Base-by-base conservation (phyloP, 2,888 invertebrate species). In the Athrips mouffetella region DNA sequence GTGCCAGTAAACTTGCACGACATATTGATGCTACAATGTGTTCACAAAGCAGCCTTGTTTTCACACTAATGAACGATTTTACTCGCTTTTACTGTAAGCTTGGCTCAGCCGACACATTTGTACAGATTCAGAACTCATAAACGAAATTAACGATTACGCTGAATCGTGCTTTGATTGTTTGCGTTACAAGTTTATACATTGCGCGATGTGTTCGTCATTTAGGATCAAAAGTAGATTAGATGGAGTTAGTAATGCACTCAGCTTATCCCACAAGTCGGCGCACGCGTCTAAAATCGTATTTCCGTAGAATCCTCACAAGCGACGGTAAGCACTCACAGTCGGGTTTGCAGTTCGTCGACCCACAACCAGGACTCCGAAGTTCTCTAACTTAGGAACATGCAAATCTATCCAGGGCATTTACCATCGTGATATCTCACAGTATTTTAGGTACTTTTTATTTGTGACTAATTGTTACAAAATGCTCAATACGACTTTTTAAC, bases 251-350 rank as follows among this genome's bases (percentile, higher is more conserved):
- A 44, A 44, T 20, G 23, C 25, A 15, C 18, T 23, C 23, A 63
- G 63, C 60, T 73, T 64, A 67, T 70, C 73, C 67, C 69, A 70
- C 71, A 73, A 76, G 58, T 61, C 52, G 63, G 61, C 68, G 67
- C 63, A 53, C 57, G 78, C 74, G 78, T 83, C 83, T 87, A 87
- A 86, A 88, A 85, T 78, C 80, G 86, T 86, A 85, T 87, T 87
- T 87, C 85, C 86, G 85, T 83, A 78, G 88, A 88, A 88, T 86
- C 87, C 88, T 82, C 84, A 86, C 84, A 85, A 86, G 82, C 85
- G 80, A 76, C 77, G 80, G 75, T 80, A 82, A 86, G 84, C 80
- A 79, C 80, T 80, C 73, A 76, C 73, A 77, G 83, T 78, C 80
- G 84, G 85, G 83, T 85, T 82, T 73, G 77, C 78, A 82, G 88